A percentile compares a stretch with the other conserved stretches of the same genome.
These are phyloP conservation scores for Paramuricea clavata DNA, from an alignment of 92 coral and sea anemone genomes.

Conservation along the genomic window DNA sequence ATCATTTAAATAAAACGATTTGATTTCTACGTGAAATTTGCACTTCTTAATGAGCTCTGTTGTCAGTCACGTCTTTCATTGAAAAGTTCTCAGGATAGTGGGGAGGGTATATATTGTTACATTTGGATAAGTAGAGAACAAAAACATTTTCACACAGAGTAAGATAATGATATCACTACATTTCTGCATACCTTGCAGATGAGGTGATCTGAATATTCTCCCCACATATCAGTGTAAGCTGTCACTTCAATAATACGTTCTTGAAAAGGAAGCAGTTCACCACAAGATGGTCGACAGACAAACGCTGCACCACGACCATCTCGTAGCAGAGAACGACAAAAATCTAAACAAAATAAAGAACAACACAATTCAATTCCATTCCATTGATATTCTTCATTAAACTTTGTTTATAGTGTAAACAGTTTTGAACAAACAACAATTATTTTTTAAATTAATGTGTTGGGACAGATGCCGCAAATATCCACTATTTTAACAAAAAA, in stretches of 20 bases:
- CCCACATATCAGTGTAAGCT: constrained; percentile 96
- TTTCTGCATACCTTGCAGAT: constrained; percentile 77
- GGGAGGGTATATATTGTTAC: no score
- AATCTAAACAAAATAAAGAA: constrained; percentile 58
- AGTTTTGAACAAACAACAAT: no score
- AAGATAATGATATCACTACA: not conserved
- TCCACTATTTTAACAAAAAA: no score
- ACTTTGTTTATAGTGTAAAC: not conserved
- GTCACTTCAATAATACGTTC: constrained; percentile 86
- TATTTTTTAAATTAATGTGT: no score
- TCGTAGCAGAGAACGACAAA: constrained; percentile 82
- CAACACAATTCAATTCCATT: not conserved
- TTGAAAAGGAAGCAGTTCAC: constrained; percentile 93
- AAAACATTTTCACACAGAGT: not conserved
- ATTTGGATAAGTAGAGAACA: no score
- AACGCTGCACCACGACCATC: constrained; percentile 96
- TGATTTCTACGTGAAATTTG: no score
- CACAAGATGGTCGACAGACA: constrained; percentile 86
- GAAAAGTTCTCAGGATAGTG: no score
- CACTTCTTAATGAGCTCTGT: no score
- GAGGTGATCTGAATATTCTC: constrained; percentile 84
- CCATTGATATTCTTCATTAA: not conserved
- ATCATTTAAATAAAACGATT: no score
- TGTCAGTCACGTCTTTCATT: no score
- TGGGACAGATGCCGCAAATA: no score